Percentiles rank a stretch among this genome's conserved stretches.
phyloP scores from a whole-genome alignment of 2,797 vertebrate genomes.

The Bucorvus abyssinicus region DNA sequence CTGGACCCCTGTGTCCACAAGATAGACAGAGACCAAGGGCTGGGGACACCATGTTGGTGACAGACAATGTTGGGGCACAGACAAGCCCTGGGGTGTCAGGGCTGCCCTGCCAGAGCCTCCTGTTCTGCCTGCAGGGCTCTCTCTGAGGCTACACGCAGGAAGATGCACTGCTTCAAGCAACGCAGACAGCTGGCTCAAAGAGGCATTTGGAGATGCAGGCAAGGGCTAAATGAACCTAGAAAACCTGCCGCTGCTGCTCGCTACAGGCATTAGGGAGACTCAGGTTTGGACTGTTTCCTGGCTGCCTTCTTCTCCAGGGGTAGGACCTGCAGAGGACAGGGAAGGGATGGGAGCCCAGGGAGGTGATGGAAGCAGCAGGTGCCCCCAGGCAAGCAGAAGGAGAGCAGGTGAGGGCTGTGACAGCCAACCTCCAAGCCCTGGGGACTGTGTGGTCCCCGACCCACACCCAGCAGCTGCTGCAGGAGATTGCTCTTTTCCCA shows the following conservation, averaged over 20 bases:
- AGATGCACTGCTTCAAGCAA: background rate
- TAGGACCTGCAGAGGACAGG: background rate
- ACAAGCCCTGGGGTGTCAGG: rapidly evolving
- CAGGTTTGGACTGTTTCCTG: rapidly evolving
- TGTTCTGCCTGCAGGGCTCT: too few species aligned
- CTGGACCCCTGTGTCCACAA: background rate
- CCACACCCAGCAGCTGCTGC: background rate
- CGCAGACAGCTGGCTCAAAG: background rate
- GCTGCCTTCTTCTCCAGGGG: background rate
- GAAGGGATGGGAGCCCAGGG: background rate
- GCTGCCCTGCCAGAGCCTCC: background rate
- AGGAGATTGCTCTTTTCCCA: rapidly evolving
- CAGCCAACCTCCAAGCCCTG: rapidly evolving
- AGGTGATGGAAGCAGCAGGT: background rate
- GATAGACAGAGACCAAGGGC: background rate
- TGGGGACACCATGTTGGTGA: rapidly evolving
- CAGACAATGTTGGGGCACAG: rapidly evolving
- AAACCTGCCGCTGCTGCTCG: rapidly evolving
- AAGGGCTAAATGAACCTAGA: background rate
- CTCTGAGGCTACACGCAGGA: background rate
- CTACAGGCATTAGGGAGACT: rapidly evolving
- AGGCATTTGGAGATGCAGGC: background rate
- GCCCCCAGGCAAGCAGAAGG: background rate
- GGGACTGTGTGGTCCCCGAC: rapidly evolving
- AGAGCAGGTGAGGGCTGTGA: background rate